These are phyloP conservation scores for Zygogramma bicolorata DNA, from an alignment of 2,888 invertebrate genomes.

Conservation along the genomic window DNA sequence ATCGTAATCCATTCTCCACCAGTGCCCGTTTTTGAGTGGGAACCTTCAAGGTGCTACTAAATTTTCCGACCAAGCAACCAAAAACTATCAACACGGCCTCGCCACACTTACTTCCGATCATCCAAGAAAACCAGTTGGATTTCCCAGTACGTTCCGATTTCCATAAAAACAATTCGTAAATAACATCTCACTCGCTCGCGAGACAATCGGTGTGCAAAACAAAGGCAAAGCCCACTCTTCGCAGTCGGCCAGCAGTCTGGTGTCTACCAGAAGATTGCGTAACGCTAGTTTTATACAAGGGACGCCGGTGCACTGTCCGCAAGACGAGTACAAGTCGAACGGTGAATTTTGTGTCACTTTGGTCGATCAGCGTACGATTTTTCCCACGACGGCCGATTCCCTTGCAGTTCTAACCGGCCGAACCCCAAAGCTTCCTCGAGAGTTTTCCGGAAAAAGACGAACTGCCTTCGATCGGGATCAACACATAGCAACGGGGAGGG, in stretches of 20 bases:
- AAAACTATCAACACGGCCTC: not conserved
- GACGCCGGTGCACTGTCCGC: conserved; percentile 11
- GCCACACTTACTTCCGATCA: not conserved
- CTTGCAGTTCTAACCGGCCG: not conserved
- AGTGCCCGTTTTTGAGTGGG: not conserved
- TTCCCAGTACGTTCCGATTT: not conserved
- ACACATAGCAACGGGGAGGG: conserved; percentile 63
- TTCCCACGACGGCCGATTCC: not conserved
- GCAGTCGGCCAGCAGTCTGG: not conserved
- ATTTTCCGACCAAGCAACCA: not conserved
- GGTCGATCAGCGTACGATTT: conserved; percentile 12
- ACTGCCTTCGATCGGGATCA: conserved; percentile 63
- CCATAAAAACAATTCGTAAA: not conserved
- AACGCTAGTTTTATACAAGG: not conserved
- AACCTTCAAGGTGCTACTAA: not conserved
- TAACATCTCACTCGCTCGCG: not conserved
- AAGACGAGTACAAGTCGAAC: not conserved
- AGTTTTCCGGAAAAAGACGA: conserved; percentile 59
- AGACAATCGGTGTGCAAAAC: conserved; percentile 16
- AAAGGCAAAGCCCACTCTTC: conserved; percentile 16
- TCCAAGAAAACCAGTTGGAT: not conserved
- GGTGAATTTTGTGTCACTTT: conserved; percentile 1
- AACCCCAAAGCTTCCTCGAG: conserved; percentile 52
- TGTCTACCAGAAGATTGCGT: not conserved
- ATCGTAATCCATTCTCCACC: conserved; percentile 47